Base-by-base conservation (phyloP, 2,888 invertebrate species). In the Noctua comes region DNA sequence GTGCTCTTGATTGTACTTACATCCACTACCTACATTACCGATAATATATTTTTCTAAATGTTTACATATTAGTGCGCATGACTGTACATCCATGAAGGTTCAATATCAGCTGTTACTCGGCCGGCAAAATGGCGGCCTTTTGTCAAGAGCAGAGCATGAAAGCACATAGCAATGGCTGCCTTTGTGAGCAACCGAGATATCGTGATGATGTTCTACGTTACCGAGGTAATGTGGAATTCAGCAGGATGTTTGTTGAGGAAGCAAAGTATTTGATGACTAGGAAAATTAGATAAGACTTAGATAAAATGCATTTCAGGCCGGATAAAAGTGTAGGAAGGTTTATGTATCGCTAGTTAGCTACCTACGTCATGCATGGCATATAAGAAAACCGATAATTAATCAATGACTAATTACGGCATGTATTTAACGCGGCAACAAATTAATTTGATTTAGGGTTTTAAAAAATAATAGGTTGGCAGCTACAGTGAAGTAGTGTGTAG, bases 111-210 rank as follows among this genome's bases (percentile, higher is more conserved):
- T 70, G 40, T 65, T 68, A 82, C n/a, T 16, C 27, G 62, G 59
- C 27, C 31, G 57, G 43, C 27, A 68, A 77, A 76, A 82, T 84
- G 54, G 31, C 40, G 40, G 40, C 24, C 65, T 36, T 48, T 79
- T 84, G 36, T 84, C 69, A 51, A 24, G 27, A 64, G 18, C 51
- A 8, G 62, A 62, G 68, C 43, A 4, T 64, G 36, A 64, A 64
- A 66, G 43, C n/a, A 36, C 21, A 48, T 46, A 36, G 81, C n/a
- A 40, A 40, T 65, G 68, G 10, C 24, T 8, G 54, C 83, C 59
- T 65, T 83, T 83, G 64, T 86, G 59, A 31, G 36, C 27, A 40
- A 5, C 68, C 70, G 27, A 68, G 77, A 69, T 82, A 82, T n/a
- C 64, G 40, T 62, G 77, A 76, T 65, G 77, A 86, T 46, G 59